Conservation (phyloP, 1,140 invertebrate genomes). For the Drosophila mojavensis region DNA sequence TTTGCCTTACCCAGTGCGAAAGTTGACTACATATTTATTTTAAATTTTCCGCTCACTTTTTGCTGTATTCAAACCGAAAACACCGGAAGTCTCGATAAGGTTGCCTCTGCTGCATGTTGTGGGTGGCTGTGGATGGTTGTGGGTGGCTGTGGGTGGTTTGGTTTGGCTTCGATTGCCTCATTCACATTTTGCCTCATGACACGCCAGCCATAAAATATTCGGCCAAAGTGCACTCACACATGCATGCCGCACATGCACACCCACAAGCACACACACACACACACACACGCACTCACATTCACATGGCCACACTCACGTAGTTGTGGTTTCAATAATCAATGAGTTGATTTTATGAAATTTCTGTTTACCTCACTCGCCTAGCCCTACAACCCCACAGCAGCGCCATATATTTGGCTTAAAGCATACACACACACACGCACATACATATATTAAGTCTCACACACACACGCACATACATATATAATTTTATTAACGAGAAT, state of each 20-base stretch:
- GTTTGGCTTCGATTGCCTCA: slow-evolving; percentile 32
- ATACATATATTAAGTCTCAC: not conserved
- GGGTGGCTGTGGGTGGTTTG: slow-evolving; percentile 1
- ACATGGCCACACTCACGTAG: slow-evolving; percentile 49
- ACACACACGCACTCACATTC: slow-evolving; percentile 13
- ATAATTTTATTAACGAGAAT: slow-evolving; percentile 76
- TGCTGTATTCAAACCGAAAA: slow-evolving; percentile 56
- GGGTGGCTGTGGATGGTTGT: not conserved
- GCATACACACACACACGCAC: slow-evolving; percentile 1
- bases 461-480: slow-evolving; percentile 12
- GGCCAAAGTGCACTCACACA: slow-evolving; percentile 66
- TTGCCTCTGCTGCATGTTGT: slow-evolving; percentile 13
- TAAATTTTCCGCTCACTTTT: slow-evolving; percentile 69
- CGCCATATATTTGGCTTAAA: slow-evolving; percentile 50
- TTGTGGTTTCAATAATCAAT: slow-evolving; percentile 80
- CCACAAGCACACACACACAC: slow-evolving; percentile 25
- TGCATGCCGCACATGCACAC: slow-evolving; percentile 8
- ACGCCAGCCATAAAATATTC: slow-evolving; percentile 67
- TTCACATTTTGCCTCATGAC: slow-evolving; percentile 51
- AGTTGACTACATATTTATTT: slow-evolving; percentile 68
- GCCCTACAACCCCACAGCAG: slow-evolving; percentile 13
- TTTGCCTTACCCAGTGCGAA: slow-evolving; percentile 28
- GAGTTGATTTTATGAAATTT: slow-evolving; percentile 81
- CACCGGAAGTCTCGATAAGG: slow-evolving; percentile 74
- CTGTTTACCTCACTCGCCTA: slow-evolving; percentile 33